Conservation (phyloP, 2,797 vertebrate species). For the Syngnathus rostellatus region DNA sequence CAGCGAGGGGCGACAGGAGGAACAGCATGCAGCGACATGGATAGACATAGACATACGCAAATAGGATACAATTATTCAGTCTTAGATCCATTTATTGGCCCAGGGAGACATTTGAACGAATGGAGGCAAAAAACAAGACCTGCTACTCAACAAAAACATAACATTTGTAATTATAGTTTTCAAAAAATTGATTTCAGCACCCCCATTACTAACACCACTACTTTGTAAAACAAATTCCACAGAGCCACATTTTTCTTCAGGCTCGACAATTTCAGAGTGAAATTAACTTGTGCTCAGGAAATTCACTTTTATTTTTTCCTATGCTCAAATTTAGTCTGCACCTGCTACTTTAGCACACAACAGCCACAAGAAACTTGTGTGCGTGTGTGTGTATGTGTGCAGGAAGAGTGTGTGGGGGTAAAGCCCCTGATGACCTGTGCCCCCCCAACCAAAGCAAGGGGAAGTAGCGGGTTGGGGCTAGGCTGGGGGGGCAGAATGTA, state of each 20-base stretch:
- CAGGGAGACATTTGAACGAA: constrained; percentile 26
- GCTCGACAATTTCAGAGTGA: neutral
- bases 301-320: neutral
- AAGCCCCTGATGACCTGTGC: constrained; percentile 66
- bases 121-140: constrained; percentile 19
- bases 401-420: constrained; percentile 49
- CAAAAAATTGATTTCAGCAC: too few relatives aligned
- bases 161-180: too few relatives aligned
- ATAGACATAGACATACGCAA: constrained; percentile 54
- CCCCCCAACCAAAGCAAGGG: constrained; percentile 61
- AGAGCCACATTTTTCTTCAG: too few relatives aligned
- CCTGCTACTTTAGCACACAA: neutral
- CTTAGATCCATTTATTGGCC: constrained; percentile 36
- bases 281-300: neutral
- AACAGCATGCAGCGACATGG: constrained; percentile 62
- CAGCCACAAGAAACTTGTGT: neutral
- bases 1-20: constrained; percentile 62
- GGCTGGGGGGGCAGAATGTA: constrained; percentile 44
- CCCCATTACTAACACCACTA: too few relatives aligned
- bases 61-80: constrained; percentile 27
- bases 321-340: neutral
- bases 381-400: constrained; percentile 12
- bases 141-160: constrained; percentile 6
- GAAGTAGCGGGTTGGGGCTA: constrained; percentile 44
- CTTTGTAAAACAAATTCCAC: too few relatives aligned